A percentile compares a stretch with the other conserved stretches of the same genome.
Evolutionary conservation across 2,888 invertebrate genomes (phyloP).

Genomic region (Lasioglossum leucozonium): DNA sequence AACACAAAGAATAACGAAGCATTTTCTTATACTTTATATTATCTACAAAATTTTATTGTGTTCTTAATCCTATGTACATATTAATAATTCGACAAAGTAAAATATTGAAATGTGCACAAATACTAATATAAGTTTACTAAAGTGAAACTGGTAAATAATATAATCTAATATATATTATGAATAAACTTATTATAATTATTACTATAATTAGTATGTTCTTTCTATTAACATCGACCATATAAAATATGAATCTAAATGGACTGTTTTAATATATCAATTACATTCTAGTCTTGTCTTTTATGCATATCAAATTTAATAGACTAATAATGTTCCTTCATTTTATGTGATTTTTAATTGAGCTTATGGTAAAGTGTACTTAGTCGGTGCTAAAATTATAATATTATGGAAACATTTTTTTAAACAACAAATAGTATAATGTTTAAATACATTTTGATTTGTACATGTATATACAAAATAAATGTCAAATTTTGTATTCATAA

Average conservation of each 20-base stretch:
- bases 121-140: conserved; percentile 20
- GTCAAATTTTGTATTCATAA: conserved; percentile 19
- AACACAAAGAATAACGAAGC: conserved; percentile 33
- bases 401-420: conserved; percentile 32
- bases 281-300: not conserved
- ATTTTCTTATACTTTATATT: conserved; percentile 12
- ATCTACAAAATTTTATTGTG: conserved; percentile 14
- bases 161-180: conserved; percentile 9
- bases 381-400: not conserved
- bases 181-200: conserved; percentile 4
- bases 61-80: conserved; percentile 10
- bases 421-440: conserved; percentile 36
- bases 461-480: conserved; percentile 20
- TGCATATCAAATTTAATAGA: conserved; percentile 4
- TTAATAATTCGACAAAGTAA: conserved; percentile 22
- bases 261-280: conserved; percentile 13
- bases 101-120: conserved; percentile 34
- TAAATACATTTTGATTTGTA: conserved; percentile 22
- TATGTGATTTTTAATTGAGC: conserved; percentile 9
- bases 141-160: not conserved
- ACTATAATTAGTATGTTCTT: not conserved
- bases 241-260: conserved; percentile 12
- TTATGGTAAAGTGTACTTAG: conserved; percentile 12
- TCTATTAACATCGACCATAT: not conserved
- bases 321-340: conserved; percentile 17